A percentile compares a stretch with the other conserved stretches of the same genome.
phyloP scores from a whole-genome alignment of 2,888 invertebrate genomes.

The Formica aserva region DNA sequence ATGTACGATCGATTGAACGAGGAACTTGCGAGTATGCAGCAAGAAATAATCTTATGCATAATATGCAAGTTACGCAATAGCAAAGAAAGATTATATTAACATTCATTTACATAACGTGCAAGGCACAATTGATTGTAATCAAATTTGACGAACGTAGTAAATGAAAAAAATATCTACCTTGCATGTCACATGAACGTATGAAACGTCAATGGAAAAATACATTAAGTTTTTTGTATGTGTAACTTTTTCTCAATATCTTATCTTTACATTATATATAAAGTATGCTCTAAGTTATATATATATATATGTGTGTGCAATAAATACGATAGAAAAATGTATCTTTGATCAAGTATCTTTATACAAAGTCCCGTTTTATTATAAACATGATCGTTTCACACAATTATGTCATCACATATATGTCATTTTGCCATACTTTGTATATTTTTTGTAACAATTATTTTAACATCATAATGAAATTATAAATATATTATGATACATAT shows the following conservation, averaged over 20 bases:
- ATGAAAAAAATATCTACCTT: not conserved
- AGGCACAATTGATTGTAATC: not conserved
- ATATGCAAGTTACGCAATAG: not conserved
- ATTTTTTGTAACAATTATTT: not conserved
- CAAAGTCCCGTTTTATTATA: not conserved
- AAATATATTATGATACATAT: too few species aligned
- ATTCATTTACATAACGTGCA: not conserved
- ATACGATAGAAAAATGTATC: not conserved
- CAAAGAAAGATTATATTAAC: not conserved
- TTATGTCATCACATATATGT: not conserved
- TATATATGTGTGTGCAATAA: not conserved
- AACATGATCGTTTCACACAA: not conserved
- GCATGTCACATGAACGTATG: not conserved
- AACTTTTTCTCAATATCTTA: not conserved
- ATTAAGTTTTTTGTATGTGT: not conserved
- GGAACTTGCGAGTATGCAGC: not conserved
- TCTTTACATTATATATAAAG: not conserved
- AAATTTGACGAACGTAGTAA: not conserved
- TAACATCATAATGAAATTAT: too few species aligned
- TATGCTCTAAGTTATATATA: not conserved
- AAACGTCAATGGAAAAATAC: not conserved
- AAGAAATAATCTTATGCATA: slow-evolving; percentile 9
- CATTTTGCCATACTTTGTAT: not conserved
- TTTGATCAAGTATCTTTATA: not conserved
- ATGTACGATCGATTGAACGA: not conserved